phyloP scores from a whole-genome alignment of 2,797 vertebrate species.

The Cottoperca gobio region DNA sequence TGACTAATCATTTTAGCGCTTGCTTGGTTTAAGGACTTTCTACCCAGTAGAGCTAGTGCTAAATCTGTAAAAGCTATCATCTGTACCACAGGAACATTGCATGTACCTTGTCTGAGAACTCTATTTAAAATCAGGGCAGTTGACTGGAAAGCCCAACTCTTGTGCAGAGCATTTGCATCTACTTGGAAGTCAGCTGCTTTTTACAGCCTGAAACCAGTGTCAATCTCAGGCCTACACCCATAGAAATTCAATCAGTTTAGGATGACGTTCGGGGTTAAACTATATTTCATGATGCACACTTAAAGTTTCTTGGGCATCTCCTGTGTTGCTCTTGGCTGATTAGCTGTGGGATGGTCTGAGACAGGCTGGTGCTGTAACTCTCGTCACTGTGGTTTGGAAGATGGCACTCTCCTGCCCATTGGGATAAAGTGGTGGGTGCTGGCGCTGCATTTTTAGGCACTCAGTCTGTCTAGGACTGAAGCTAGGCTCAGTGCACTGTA shows the following conservation, averaged over 20 bases:
- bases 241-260: conserved; percentile 34
- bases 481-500: conserved; percentile 58
- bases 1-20: neutral
- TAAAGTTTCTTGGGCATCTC: conserved; percentile 13
- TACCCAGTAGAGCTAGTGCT: no score
- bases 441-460: conserved; percentile 64
- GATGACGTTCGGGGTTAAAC: conserved; percentile 7
- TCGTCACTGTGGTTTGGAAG: conserved; percentile 62
- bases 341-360: conserved; percentile 7
- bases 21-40: neutral
- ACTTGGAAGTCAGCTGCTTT: conserved; percentile 48
- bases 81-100: neutral
- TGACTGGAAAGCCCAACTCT: conserved; percentile 15
- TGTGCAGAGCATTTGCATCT: conserved; percentile 53
- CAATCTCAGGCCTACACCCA: conserved; percentile 29
- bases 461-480: conserved; percentile 61
- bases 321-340: conserved; percentile 20
- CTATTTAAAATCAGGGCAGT: neutral
- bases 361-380: conserved; percentile 24
- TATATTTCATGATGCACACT: conserved; percentile 10
- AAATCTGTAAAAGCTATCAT: neutral
- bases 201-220: conserved; percentile 24
- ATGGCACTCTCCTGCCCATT: conserved; percentile 60
- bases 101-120: neutral
- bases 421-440: conserved; percentile 66